Evolutionary conservation across 2,888 invertebrate genomes (phyloP).

Genomic region (Chymomyza caudatula): DNA sequence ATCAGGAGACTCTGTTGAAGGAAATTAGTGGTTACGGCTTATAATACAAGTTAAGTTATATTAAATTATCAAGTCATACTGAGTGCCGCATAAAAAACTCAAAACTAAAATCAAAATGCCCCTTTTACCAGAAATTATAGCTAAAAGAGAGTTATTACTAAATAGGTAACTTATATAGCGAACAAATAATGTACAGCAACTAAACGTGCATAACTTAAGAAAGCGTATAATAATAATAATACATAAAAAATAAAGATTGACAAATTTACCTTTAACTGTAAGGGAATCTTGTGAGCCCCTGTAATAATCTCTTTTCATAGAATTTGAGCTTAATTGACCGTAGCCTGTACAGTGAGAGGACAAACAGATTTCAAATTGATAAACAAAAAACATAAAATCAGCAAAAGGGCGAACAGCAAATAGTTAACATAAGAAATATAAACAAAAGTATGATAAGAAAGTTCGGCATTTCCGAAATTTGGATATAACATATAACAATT

Average conservation of each 20-base stretch:
- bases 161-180: conserved; percentile 32
- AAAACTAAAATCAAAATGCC: conserved; percentile 10
- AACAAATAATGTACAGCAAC: conserved; percentile 17
- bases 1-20: conserved; percentile 78
- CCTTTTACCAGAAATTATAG: conserved; percentile 29
- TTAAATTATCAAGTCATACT: conserved; percentile 8
- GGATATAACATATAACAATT: neutral
- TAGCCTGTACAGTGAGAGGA: conserved; percentile 55
- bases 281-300: conserved; percentile 94
- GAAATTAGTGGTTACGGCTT: conserved; percentile 60
- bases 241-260: conserved; percentile 23
- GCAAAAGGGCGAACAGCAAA: conserved; percentile 26
- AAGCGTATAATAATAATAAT: conserved; percentile 18
- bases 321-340: conserved; percentile 80
- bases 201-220: conserved; percentile 17
- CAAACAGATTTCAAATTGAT: conserved; percentile 17
- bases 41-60: conserved; percentile 21
- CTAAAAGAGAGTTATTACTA: conserved; percentile 31
- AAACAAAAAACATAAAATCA: conserved; percentile 42
- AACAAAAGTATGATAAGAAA: conserved; percentile 19
- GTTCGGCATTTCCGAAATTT: neutral
- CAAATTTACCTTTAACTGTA: conserved; percentile 85
- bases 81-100: conserved; percentile 7
- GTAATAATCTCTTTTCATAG: conserved; percentile 93
- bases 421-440: conserved; percentile 35